phyloP scores from a whole-genome alignment of 2,888 invertebrate genomes.

The Girardia tigrina region DNA sequence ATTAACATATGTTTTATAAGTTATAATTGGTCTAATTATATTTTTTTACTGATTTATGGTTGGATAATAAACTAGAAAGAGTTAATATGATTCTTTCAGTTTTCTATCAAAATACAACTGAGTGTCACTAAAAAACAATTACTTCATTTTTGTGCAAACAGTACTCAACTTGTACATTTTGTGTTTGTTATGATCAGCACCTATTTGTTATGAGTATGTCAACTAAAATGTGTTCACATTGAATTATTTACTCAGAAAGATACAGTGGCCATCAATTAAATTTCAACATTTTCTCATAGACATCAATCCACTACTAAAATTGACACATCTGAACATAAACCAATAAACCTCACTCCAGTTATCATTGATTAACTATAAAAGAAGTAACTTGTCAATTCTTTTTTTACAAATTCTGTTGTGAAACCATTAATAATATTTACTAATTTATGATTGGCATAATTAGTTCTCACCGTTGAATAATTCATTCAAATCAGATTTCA shows the following conservation, averaged over 20 bases:
- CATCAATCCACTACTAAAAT: constrained; percentile 15
- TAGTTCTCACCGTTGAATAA: not conserved
- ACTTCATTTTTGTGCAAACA: not conserved
- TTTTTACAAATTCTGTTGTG: constrained; percentile 6
- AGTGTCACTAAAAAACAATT: constrained; percentile 13
- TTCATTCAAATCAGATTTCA: not conserved
- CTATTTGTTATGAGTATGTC: constrained; percentile 23
- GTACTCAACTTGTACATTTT: constrained; percentile 5
- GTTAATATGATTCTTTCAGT: constrained; percentile 8
- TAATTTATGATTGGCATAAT: constrained; percentile 4
- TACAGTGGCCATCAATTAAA: not conserved
- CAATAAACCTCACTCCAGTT: constrained; percentile 16
- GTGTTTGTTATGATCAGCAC: not conserved
- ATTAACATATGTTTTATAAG: constrained; percentile 4
- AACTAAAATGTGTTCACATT: constrained; percentile 15
- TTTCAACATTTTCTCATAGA: constrained; percentile 17
- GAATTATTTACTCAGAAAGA: constrained; percentile 19
- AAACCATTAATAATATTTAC: not conserved
- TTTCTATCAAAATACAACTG: constrained; percentile 14
- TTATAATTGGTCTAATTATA: constrained; percentile 7
- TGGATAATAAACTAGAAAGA: constrained; percentile 12
- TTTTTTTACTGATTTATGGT: constrained; percentile 6
- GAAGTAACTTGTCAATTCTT: not conserved
- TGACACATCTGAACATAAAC: constrained; percentile 23
- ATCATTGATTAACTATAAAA: constrained; percentile 23